Percentiles rank a stretch among this genome's conserved stretches.
These are phyloP conservation scores for Anagyrus pseudococci DNA, from an alignment of 2,888 invertebrate genomes.

Conservation along the genomic window DNA sequence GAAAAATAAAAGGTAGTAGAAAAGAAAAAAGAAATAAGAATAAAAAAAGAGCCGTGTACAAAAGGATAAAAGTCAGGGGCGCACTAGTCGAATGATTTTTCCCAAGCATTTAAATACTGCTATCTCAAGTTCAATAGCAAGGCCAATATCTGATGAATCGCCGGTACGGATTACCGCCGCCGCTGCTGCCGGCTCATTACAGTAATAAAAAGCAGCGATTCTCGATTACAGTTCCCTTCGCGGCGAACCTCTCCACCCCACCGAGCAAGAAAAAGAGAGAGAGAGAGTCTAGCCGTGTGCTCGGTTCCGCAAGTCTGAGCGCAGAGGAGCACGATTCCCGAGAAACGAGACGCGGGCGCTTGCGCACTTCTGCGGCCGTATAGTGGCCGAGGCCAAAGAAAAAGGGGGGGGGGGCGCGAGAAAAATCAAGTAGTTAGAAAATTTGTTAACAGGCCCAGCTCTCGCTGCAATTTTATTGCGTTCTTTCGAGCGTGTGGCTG, in stretches of 20 bases:
- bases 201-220: conserved; percentile 7
- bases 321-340: too few species aligned
- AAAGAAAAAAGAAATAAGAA: background rate
- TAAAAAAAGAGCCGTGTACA: background rate
- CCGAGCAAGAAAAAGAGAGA: too few species aligned
- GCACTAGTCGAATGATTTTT: background rate
- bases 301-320: conserved; percentile 12
- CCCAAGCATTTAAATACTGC: background rate
- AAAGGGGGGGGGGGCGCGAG: too few species aligned
- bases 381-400: too few species aligned
- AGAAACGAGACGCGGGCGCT: background rate
- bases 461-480: too few species aligned
- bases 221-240: conserved; percentile 3
- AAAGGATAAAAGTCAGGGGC: background rate
- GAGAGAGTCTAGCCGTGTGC: too few species aligned
- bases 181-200: background rate
- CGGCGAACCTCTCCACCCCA: background rate
- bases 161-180: background rate
- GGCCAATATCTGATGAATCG: background rate
- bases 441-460: too few species aligned
- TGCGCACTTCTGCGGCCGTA: too few species aligned
- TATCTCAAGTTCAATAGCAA: conserved; percentile 1
- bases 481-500: too few species aligned
- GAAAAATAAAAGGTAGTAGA: too few species aligned
- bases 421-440: too few species aligned